Conservation (phyloP, 2,888 invertebrate species). For the Euplagia quadripunctaria region DNA sequence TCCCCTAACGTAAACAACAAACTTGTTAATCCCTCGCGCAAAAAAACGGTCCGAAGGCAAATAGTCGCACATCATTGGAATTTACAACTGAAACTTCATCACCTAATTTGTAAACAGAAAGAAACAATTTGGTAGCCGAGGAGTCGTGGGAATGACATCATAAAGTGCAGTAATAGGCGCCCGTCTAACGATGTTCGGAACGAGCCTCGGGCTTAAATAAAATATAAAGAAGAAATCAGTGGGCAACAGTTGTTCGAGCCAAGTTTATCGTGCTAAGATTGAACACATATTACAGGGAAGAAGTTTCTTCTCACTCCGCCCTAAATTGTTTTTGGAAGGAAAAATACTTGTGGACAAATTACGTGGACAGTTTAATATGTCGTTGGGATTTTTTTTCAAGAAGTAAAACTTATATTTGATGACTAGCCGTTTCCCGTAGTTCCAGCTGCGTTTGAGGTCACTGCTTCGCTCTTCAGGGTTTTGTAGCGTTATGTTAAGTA, state of each 20-base stretch:
- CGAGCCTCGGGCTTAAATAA: conserved; percentile 80
- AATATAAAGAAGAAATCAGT: conserved; percentile 84
- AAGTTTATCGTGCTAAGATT: conserved; percentile 71
- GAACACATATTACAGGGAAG: conserved; percentile 60
- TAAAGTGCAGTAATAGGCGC: conserved; percentile 77
- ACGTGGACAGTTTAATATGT: conserved; percentile 20
- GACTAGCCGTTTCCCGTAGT: too few species aligned
- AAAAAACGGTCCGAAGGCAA: conserved; percentile 15
- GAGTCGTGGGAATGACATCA: conserved; percentile 67
- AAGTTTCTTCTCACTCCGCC: conserved; percentile 33
- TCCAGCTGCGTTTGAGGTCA: too few species aligned
- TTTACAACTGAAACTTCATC: conserved; percentile 65
- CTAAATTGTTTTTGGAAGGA: conserved; percentile 37
- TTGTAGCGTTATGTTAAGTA: too few species aligned
- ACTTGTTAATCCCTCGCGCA: conserved; percentile 15
- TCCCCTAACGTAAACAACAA: conserved; percentile 10
- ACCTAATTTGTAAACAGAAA: conserved; percentile 63
- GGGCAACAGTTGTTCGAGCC: conserved; percentile 56
- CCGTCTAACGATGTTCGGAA: conserved; percentile 71
- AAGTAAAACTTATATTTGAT: too few species aligned
- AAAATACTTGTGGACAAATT: conserved; percentile 25
- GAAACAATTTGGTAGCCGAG: conserved; percentile 34
- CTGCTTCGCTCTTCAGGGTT: too few species aligned
- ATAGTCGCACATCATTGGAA: conserved; percentile 62
- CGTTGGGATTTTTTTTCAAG: background rate